Conservation (phyloP, 2,113 vertebrate genomes). For the Peucedramus taeniatus region DNA sequence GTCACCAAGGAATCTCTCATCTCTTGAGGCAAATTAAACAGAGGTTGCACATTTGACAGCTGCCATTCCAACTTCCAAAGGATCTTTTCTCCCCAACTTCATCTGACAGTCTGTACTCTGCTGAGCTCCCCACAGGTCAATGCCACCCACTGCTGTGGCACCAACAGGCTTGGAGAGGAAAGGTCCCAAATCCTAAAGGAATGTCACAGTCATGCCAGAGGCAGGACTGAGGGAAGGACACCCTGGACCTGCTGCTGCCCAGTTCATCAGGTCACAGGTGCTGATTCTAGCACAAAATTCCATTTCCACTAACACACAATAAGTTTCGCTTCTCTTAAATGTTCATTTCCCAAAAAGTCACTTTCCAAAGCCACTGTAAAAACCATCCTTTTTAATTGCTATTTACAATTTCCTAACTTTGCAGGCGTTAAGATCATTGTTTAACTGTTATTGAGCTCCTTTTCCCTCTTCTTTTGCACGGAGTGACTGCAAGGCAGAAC, state of each 20-base stretch:
- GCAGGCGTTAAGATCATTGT: background rate
- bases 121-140: background rate
- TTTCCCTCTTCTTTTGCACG: background rate
- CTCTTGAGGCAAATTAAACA: conserved; percentile 54
- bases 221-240: background rate
- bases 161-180: background rate
- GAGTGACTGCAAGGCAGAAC: background rate
- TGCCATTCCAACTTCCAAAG: conserved; percentile 55
- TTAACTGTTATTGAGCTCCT: background rate
- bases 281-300: background rate
- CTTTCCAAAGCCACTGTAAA: background rate
- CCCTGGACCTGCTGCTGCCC: background rate
- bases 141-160: background rate
- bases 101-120: background rate
- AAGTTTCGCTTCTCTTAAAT: background rate
- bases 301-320: rapidly evolving
- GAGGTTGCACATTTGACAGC: conserved; percentile 40
- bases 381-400: background rate
- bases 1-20: conserved; percentile 64
- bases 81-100: background rate
- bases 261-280: background rate
- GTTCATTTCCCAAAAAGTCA: background rate
- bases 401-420: background rate
- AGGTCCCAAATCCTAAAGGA: background rate
- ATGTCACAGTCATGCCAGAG: background rate